Conservation (phyloP, 2,797 vertebrate species). For the Perodicticus potto region DNA sequence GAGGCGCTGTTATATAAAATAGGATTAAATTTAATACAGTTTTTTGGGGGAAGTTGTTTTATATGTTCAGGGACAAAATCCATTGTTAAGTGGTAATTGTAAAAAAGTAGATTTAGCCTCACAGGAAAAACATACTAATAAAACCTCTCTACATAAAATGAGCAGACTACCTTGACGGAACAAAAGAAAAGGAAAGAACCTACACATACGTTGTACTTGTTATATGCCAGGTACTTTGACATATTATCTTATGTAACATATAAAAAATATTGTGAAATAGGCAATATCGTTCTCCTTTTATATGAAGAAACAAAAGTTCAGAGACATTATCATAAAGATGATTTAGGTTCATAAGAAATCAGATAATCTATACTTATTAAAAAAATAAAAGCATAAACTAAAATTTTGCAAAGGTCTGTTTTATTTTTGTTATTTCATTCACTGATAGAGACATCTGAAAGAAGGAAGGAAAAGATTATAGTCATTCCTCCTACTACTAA, state of each 20-base stretch:
- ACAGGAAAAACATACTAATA: background rate
- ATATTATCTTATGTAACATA: background rate
- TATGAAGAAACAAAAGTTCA: slow-evolving; percentile 15
- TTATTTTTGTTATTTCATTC: slow-evolving; percentile 14
- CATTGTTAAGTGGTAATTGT: background rate
- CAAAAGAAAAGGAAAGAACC: background rate
- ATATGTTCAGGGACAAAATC: background rate
- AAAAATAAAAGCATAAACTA: background rate
- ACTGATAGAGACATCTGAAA: background rate
- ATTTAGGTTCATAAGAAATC: background rate
- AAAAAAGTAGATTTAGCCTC: background rate
- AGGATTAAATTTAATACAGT: background rate
- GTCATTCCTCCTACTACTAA: background rate
- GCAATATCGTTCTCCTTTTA: background rate
- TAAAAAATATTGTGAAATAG: background rate
- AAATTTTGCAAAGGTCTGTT: background rate
- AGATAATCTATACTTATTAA: background rate
- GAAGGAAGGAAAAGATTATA: background rate
- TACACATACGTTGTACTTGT: background rate
- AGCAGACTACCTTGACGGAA: background rate
- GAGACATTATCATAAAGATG: background rate
- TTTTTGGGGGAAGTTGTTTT: background rate
- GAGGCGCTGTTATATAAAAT: background rate
- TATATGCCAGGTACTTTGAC: background rate
- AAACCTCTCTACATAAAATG: background rate